phyloP scores from a whole-genome alignment of 2,888 invertebrate species.

The Acanthacorydalis orientalis region DNA sequence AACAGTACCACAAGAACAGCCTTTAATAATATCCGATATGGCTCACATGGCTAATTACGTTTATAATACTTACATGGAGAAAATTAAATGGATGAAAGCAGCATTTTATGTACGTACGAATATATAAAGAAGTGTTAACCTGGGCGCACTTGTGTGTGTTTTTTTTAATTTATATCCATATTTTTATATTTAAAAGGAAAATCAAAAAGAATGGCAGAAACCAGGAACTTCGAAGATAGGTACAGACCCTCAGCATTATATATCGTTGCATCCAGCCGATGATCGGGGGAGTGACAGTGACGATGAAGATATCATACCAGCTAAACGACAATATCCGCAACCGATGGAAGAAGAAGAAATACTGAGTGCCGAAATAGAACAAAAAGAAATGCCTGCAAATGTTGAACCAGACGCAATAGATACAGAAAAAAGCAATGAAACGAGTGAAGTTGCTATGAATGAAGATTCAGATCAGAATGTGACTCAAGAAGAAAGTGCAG shows the following conservation, averaged over 20 bases:
- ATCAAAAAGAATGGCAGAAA: slow-evolving; percentile 37
- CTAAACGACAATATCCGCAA: background rate
- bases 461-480: no score
- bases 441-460: no score
- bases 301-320: slow-evolving; percentile 25
- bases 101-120: slow-evolving; percentile 23
- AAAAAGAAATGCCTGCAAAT: no score
- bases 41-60: slow-evolving; percentile 91
- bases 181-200: slow-evolving; percentile 21
- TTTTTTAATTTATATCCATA: slow-evolving; percentile 1
- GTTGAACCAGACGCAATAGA: no score
- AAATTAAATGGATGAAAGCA: slow-evolving; percentile 45
- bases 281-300: slow-evolving; percentile 43
- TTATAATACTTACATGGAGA: slow-evolving; percentile 74
- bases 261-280: slow-evolving; percentile 51
- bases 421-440: no score
- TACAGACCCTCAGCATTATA: slow-evolving; percentile 35
- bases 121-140: background rate
- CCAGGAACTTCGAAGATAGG: slow-evolving; percentile 37
- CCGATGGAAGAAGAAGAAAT: slow-evolving; percentile 8
- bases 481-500: no score
- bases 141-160: slow-evolving; percentile 1
- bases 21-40: slow-evolving; percentile 66
- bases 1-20: slow-evolving; percentile 25
- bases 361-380: background rate